phyloP scores from a whole-genome alignment of 2,888 invertebrate genomes.

The Pammene fasciana region DNA sequence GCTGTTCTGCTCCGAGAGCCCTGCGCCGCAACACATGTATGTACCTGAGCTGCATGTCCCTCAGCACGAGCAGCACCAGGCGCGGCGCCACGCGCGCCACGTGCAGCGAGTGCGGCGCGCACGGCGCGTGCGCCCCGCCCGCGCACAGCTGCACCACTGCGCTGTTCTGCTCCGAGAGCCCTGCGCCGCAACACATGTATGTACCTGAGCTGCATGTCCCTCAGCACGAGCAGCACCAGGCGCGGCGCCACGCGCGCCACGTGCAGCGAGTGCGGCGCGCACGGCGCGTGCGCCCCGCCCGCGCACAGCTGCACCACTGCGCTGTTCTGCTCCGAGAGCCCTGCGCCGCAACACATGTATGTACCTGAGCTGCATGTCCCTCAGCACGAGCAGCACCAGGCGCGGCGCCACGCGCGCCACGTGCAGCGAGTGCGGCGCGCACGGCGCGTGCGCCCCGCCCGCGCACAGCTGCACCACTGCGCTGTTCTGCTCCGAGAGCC shows the following conservation, averaged over 20 bases:
- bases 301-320: slow-evolving; percentile 70
- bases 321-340: slow-evolving; percentile 68
- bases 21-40: slow-evolving; percentile 50
- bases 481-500: slow-evolving; percentile 68
- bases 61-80: slow-evolving; percentile 63
- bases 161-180: slow-evolving; percentile 68
- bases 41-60: slow-evolving; percentile 73
- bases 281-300: slow-evolving; percentile 60
- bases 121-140: slow-evolving; percentile 60
- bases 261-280: slow-evolving; percentile 73
- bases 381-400: slow-evolving; percentile 63
- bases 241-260: slow-evolving; percentile 69
- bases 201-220: slow-evolving; percentile 73
- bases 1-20: slow-evolving; percentile 68
- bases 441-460: slow-evolving; percentile 60
- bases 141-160: slow-evolving; percentile 70
- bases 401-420: slow-evolving; percentile 69
- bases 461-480: slow-evolving; percentile 71
- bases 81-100: slow-evolving; percentile 69
- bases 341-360: slow-evolving; percentile 50
- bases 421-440: slow-evolving; percentile 73
- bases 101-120: slow-evolving; percentile 73
- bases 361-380: slow-evolving; percentile 73
- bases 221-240: slow-evolving; percentile 63
- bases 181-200: slow-evolving; percentile 50